Evolutionary conservation across 1,140 invertebrate species (phyloP), one percentile per base, ranked within the genome.

Genomic region (Episyrphus balteatus): DNA sequence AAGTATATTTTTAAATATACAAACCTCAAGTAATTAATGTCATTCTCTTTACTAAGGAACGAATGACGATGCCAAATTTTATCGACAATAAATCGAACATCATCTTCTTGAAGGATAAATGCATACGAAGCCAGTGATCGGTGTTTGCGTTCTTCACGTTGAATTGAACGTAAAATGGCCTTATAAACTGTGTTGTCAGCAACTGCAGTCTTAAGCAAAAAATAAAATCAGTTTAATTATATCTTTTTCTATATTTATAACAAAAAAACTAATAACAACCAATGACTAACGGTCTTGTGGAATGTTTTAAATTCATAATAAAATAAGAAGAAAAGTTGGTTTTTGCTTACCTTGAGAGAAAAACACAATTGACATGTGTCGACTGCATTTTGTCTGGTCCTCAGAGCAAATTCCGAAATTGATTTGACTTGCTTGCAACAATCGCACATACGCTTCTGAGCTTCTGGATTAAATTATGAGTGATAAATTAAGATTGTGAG

Each of bases 1-100:
- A 31, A 12, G 36, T 6, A 10, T 9, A 1, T 7, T 34, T 8
- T n/a, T 11, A n/a, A 13, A 5, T 46, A 5, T 31, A 33, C 17
- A 32, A 44, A 62, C 49, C 74, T 61, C n/a, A 83, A 56, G 13
- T 70, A 51, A 31, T 69, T 71, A 1, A 79, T 55, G 53, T 78
- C 73, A 37, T 66, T 56, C 2, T 64, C 63, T 49, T 78, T 78
- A 46, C 75, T 79, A 2, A 82, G 56, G 2, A 73, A 69, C 9
- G 80, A 83, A 54, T 71, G 75, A 3, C 74, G 71, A 44, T 77
- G 76, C 80, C 80, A 82, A 17, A 82, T 79, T 38, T 75, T 61
- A n/a, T 73, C 72, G 9, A 81, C 69, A 8, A 82, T 65, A 48
- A 76, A 70, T 50, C 77, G 73, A 52, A 81, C 72, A 52, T 80